Percentiles rank a stretch among this genome's conserved stretches.
Conservation (phyloP, 2,797 vertebrate species). For the Bradypodion ventrale region DNA sequence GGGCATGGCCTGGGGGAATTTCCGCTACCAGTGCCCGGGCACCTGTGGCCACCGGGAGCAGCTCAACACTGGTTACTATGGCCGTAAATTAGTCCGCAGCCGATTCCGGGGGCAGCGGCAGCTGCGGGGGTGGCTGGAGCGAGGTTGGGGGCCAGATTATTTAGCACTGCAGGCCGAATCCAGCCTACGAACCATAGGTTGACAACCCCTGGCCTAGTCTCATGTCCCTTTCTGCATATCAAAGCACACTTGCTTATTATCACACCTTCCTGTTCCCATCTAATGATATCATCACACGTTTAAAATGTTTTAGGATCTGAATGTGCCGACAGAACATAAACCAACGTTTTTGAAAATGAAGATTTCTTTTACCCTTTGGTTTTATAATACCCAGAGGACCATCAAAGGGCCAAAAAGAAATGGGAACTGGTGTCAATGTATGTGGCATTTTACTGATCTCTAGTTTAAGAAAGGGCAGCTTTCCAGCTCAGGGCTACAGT, state of each 20-base stretch:
- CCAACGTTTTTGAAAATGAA: not conserved
- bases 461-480: not conserved
- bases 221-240: not conserved
- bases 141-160: no score
- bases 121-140: no score
- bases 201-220: no score
- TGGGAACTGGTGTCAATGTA: not conserved
- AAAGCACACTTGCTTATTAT: not conserved
- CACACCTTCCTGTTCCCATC: not conserved
- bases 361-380: not conserved
- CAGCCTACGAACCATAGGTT: no score
- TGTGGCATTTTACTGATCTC: not conserved
- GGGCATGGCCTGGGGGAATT: no score
- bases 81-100: no score
- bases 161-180: no score
- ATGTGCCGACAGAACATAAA: not conserved
- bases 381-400: not conserved
- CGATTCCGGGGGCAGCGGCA: no score
- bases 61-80: no score
- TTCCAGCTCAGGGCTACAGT: not conserved
- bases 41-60: no score
- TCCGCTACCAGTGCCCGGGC: no score
- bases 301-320: not conserved
- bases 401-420: not conserved
- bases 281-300: not conserved